A percentile compares a stretch with the other conserved stretches of the same genome.
Evolutionary conservation across 1,140 invertebrate genomes (phyloP).

Genomic region (Sinonovacula constricta): DNA sequence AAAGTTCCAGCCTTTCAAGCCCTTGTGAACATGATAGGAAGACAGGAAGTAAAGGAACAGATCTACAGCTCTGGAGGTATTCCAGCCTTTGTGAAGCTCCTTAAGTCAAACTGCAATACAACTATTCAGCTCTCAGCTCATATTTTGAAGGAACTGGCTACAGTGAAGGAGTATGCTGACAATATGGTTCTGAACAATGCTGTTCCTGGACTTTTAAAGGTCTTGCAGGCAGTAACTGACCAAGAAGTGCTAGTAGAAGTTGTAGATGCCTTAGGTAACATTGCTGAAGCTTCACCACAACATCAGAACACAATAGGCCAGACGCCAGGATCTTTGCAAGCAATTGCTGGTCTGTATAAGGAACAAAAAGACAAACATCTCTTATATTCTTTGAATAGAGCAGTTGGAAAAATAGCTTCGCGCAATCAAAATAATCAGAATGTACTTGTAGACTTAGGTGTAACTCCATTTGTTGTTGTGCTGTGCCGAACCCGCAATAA

Average conservation of each 20-base stretch:
- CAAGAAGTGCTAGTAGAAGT: constrained; percentile 69
- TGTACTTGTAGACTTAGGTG: constrained; percentile 68
- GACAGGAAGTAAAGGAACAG: constrained; percentile 71
- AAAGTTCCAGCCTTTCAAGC: constrained; percentile 69
- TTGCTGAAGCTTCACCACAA: constrained; percentile 60
- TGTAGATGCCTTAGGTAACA: constrained; percentile 67
- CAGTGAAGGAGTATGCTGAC: constrained; percentile 63
- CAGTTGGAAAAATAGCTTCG: constrained; percentile 65
- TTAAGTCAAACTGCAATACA: constrained; percentile 65
- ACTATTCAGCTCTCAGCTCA: constrained; percentile 66
- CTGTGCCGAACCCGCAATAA: constrained; percentile 62
- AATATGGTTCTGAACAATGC: constrained; percentile 65
- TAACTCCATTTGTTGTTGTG: constrained; percentile 64
- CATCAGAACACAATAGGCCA: constrained; percentile 65
- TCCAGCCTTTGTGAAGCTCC: constrained; percentile 64
- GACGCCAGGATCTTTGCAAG: constrained; percentile 57
- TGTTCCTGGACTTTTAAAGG: constrained; percentile 69
- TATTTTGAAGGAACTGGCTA: constrained; percentile 64
- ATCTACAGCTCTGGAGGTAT: constrained; percentile 68
- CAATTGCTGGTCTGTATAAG: constrained; percentile 68
- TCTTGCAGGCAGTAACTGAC: constrained; percentile 67
- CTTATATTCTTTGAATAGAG: constrained; percentile 67
- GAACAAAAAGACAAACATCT: constrained; percentile 62
- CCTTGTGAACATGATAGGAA: constrained; percentile 71
- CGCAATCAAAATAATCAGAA: constrained; percentile 70